phyloP scores from a whole-genome alignment of 1,140 invertebrate genomes.

The Drosophila melanica region DNA sequence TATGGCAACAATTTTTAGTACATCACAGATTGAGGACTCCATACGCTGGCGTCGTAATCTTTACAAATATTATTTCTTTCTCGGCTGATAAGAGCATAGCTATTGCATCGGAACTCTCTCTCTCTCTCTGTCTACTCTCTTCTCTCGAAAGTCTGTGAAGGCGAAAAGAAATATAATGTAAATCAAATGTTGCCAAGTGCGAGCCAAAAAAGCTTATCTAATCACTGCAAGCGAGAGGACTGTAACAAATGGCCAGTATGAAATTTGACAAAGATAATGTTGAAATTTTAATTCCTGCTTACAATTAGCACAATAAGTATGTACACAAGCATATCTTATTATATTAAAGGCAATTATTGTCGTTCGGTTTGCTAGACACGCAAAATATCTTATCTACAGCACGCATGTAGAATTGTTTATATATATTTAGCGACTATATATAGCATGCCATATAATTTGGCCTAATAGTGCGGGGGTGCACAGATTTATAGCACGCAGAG shows the following conservation, averaged over 20 bases:
- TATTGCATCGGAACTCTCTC: constrained; percentile 16
- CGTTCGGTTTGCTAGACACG: too few species aligned
- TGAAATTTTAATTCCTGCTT: not conserved
- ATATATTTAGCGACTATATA: constrained; percentile 13
- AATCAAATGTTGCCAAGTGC: constrained; percentile 3
- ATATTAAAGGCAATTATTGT: not conserved
- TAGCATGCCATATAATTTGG: not conserved
- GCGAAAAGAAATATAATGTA: not conserved
- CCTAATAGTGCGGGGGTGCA: constrained; percentile 6
- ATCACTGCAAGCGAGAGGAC: not conserved
- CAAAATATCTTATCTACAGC: constrained; percentile 18
- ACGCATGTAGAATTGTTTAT: not conserved
- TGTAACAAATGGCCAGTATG: constrained; percentile 12
- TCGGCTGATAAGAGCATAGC: constrained; percentile 52
- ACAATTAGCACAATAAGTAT: constrained; percentile 13
- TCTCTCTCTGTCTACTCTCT: not conserved
- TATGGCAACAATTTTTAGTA: not conserved
- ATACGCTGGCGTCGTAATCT: constrained; percentile 35
- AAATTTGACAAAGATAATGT: constrained; percentile 17
- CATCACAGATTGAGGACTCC: constrained; percentile 63
- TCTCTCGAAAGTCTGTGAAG: constrained; percentile 17
- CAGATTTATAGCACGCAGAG: constrained; percentile 4
- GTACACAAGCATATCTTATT: constrained; percentile 3
- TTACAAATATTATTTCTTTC: constrained; percentile 15
- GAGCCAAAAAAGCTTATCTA: constrained; percentile 1